Conservation (phyloP, 2,113 vertebrate species). For the Anguilla japonica region DNA sequence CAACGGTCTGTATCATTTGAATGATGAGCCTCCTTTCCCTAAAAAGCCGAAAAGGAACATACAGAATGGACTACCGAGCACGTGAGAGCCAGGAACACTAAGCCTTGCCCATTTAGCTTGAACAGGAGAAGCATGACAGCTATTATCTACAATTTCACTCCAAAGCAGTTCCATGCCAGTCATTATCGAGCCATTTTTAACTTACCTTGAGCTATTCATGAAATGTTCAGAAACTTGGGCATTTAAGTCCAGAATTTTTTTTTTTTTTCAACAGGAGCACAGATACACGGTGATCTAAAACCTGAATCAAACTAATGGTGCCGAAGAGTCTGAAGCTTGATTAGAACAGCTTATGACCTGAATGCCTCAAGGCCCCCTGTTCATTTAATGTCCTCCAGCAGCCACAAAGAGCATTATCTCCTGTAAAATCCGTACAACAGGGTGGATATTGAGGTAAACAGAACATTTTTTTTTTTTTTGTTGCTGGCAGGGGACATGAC, state of each 20-base stretch:
- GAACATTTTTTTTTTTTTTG: background rate
- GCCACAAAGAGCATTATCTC: background rate
- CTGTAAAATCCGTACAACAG: background rate
- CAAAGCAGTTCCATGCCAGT: too few relatives aligned
- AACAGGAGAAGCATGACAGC: too few relatives aligned
- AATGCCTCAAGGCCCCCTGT: conserved; percentile 7
- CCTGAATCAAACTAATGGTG: background rate
- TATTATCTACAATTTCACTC: too few relatives aligned
- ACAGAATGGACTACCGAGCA: too few relatives aligned
- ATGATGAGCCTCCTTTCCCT: too few relatives aligned
- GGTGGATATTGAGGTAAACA: background rate
- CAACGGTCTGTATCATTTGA: too few relatives aligned
- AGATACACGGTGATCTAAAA: background rate
- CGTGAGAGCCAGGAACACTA: too few relatives aligned
- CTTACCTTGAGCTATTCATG: background rate
- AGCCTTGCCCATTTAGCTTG: too few relatives aligned
- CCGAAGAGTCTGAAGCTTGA: background rate
- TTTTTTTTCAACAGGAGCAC: background rate
- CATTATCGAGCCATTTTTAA: background rate
- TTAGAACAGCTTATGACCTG: background rate
- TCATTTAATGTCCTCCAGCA: background rate
- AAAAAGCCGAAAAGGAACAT: too few relatives aligned
- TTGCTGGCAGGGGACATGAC: background rate
- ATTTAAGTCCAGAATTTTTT: background rate
- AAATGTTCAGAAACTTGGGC: background rate